Percentiles rank a stretch among this genome's conserved stretches.
These are phyloP conservation scores for Mareca penelope DNA, from an alignment of 2,797 vertebrate species.

Conservation along the genomic window DNA sequence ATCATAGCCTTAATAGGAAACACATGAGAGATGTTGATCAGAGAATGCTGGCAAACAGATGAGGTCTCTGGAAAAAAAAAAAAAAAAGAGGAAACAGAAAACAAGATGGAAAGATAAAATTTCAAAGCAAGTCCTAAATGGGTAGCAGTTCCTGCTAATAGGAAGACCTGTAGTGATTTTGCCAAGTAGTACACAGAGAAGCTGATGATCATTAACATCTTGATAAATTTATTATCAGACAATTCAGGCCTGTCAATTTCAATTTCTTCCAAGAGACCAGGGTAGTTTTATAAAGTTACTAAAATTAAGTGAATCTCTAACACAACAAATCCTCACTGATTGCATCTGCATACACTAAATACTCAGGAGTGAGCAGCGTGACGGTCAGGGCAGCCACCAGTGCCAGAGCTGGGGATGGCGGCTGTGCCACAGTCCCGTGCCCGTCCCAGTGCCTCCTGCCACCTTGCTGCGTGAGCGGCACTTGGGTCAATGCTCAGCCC, in stretches of 20 bases:
- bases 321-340: neutral
- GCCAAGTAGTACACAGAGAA: constrained; percentile 12
- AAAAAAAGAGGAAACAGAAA: constrained; percentile 74
- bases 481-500: fast-evolving
- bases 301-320: constrained; percentile 1
- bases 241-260: constrained; percentile 38
- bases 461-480: fast-evolving
- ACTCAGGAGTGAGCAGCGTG: neutral
- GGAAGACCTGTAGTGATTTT: constrained; percentile 47
- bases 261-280: constrained; percentile 14
- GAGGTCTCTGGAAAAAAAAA: constrained; percentile 42
- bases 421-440: fast-evolving
- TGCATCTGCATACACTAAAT: neutral
- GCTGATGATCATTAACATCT: constrained; percentile 67
- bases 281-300: neutral
- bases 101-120: constrained; percentile 82
- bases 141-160: constrained; percentile 60
- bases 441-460: neutral
- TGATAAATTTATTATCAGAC: constrained; percentile 68
- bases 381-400: neutral
- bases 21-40: constrained; percentile 66
- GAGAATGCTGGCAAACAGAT: constrained; percentile 74
- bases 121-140: constrained; percentile 76
- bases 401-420: fast-evolving
- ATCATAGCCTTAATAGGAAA: constrained; percentile 72